phyloP scores from a whole-genome alignment of 2,113 vertebrate species.

The Podarcis cretensis region DNA sequence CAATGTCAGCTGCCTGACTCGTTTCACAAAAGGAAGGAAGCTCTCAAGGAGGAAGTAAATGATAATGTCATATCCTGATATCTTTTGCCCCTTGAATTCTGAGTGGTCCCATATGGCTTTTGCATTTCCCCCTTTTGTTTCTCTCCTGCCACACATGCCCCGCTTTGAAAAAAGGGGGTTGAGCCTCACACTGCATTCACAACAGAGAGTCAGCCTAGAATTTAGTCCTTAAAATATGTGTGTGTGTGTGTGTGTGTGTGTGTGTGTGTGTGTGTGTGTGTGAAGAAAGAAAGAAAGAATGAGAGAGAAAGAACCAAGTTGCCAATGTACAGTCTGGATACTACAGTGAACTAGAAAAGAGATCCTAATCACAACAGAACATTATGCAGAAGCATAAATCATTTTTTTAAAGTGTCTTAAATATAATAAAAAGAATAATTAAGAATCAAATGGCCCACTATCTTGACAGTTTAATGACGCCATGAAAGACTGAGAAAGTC shows the following conservation, averaged over 20 bases:
- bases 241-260: not conserved
- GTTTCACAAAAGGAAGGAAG: constrained; percentile 75
- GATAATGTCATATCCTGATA: constrained; percentile 56
- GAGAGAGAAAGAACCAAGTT: constrained; percentile 1
- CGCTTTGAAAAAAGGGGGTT: constrained; percentile 41
- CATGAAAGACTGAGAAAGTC: constrained; percentile 68
- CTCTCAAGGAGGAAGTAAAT: constrained; percentile 60
- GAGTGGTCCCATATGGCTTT: constrained; percentile 68
- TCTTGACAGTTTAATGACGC: constrained; percentile 75
- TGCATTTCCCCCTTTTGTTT: constrained; percentile 66
- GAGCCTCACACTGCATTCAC: constrained; percentile 70
- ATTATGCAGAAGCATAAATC: constrained; percentile 74
- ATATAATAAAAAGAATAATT: constrained; percentile 82
- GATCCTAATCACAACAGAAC: constrained; percentile 77
- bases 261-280: constrained; percentile 29
- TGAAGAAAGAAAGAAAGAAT: constrained; percentile 58
- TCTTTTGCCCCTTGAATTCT: constrained; percentile 70
- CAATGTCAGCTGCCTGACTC: constrained; percentile 73
- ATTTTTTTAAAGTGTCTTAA: constrained; percentile 74
- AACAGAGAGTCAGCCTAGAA: constrained; percentile 78
- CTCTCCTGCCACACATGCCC: constrained; percentile 44
- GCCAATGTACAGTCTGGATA: constrained; percentile 72
- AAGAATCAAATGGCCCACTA: constrained; percentile 70
- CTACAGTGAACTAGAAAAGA: constrained; percentile 71
- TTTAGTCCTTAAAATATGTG: constrained; percentile 70